These are phyloP conservation scores for Andricus curvator DNA, from an alignment of 2,888 invertebrate genomes.

Conservation along the genomic window DNA sequence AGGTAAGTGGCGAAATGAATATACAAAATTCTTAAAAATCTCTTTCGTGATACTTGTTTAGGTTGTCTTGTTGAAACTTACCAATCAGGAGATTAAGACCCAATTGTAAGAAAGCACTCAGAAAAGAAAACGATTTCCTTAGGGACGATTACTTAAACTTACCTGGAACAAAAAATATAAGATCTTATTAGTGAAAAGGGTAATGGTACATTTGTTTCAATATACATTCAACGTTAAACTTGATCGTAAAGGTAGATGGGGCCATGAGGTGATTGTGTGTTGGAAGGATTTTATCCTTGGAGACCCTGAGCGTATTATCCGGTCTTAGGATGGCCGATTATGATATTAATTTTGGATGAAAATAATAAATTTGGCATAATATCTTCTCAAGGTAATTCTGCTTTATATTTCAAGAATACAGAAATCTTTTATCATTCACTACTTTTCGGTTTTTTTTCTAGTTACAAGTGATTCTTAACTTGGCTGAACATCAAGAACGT, in stretches of 20 bases:
- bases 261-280: conserved; percentile 38
- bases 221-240: conserved; percentile 43
- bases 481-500: no score
- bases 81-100: conserved; percentile 7
- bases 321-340: neutral
- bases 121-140: conserved; percentile 40
- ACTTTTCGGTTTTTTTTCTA: no score
- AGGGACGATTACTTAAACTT: conserved; percentile 54
- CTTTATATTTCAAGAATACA: neutral
- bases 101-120: conserved; percentile 3
- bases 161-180: conserved; percentile 61
- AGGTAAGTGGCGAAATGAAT: neutral
- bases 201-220: conserved; percentile 45
- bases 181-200: conserved; percentile 49
- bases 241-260: conserved; percentile 44
- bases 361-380: neutral
- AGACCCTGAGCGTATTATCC: neutral
- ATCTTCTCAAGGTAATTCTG: neutral
- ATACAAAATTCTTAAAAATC: neutral
- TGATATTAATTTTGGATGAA: neutral
- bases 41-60: neutral
- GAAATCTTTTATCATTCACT: no score
- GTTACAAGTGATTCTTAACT: no score
- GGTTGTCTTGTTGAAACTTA: neutral
- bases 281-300: conserved; percentile 13